Evolutionary conservation across 2,888 invertebrate species (phyloP), one percentile per base, ranked within the genome.

Genomic region (Drosophila pegasa): DNA sequence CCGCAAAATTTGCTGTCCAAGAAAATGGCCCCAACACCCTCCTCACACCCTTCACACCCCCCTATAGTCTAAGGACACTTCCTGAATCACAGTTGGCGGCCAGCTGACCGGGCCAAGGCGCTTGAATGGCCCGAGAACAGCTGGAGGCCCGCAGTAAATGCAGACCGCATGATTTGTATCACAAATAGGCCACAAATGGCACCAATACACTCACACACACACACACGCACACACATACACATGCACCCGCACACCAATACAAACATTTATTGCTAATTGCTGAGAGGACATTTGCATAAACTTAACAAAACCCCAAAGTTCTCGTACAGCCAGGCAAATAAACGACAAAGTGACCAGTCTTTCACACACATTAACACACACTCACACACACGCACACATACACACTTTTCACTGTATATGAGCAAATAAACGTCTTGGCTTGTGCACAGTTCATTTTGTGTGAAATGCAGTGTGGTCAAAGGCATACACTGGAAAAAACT

Each of bases 261-360:
- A 84, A 85, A 84, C 81, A 85, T 83, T 83, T 86, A 78, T 81
- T 76, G 83, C 86, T 85, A 85, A 85, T 85, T 85, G 86, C 84
- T 73, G 69, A 81, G 78, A 80, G 84, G 69, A 80, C 84, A 85
- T 85, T 85, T 86, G 86, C 84, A 85, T 85, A 85, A 85, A 83
- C 86, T 86, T 78, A 84, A 66, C 80, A 78, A 80, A 81, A 80
- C 78, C 84, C 80, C 76, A 82, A 80, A 82, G 74, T 71, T 77
- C 81, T 59, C 79, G 67, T 72, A 56, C 52, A 72, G 65, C 58
- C 63, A 63, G 59, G 74, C 82, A 77, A 80, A 73, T 78, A 74
- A 80, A 71, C 71, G 66, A 75, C 83, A 75, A 85, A 76, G 76
- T 71, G 87, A 64, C 75, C 87, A 71, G 47, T 56, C 40, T 54